Conservation (phyloP, 2,888 invertebrate genomes). For the Panzeria rudis region DNA sequence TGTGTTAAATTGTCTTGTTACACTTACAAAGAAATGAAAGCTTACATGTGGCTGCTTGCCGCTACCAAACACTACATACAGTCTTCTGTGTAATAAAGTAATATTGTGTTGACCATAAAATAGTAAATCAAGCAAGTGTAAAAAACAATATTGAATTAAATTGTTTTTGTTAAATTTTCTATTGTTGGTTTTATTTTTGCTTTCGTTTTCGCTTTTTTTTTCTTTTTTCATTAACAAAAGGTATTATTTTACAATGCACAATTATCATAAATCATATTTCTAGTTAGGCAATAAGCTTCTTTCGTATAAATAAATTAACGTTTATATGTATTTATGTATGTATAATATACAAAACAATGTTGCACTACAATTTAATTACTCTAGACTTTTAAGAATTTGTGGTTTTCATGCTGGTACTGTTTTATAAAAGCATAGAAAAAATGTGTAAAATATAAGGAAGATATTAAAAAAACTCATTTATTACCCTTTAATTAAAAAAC, state of each 20-base stretch:
- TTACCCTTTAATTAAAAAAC: constrained; percentile 33
- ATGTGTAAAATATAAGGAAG: neutral
- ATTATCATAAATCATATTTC: constrained; percentile 53
- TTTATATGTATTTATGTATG: neutral
- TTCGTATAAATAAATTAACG: neutral
- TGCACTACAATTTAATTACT: constrained; percentile 37
- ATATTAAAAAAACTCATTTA: neutral
- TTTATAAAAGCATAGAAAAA: neutral
- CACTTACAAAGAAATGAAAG: constrained; percentile 10
- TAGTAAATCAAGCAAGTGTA: constrained; percentile 52
- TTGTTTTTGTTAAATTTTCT: constrained; percentile 40
- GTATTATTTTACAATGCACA: constrained; percentile 52
- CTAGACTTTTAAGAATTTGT: constrained; percentile 7
- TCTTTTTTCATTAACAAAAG: constrained; percentile 35
- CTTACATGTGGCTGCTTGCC: constrained; percentile 6
- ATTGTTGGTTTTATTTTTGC: constrained; percentile 13
- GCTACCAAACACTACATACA: neutral
- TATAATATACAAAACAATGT: neutral
- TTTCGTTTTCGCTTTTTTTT: neutral
- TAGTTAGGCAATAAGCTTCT: neutral
- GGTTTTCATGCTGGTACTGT: constrained; percentile 1
- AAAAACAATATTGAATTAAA: constrained; percentile 56
- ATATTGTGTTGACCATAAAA: constrained; percentile 49
- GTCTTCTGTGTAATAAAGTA: neutral
- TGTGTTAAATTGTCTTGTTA: neutral